Base-by-base conservation (phyloP, 2,797 vertebrate genomes). In the Rhadinocentrus ornatus region DNA sequence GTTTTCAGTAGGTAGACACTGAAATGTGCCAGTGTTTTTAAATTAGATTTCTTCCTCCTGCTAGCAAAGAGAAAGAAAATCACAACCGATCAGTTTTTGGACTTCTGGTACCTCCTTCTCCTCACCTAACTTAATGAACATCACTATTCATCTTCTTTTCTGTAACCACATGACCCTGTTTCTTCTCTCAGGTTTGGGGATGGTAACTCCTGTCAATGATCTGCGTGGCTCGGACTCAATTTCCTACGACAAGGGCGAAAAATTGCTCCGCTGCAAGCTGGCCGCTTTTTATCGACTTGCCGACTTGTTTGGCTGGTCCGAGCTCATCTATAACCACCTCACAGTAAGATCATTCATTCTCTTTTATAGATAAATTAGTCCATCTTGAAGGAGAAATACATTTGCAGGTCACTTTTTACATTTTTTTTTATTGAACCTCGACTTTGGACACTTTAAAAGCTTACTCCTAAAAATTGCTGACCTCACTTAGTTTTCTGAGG, bases 251-350 rank as follows among this genome's bases (percentile, higher is more conserved):
- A 99, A 99, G 84, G 98, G 96, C 18, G 98, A 99, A 93, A 99
- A 99, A 78, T 85, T 97, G 46, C 85, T 98, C 50, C 95, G 98
- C 62, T 99, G 97, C 91, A 99, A 98, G 83, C 85, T 99, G 73
- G 97, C 98, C 0, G 98, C 97, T 0, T 97, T 99, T 81, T 97
- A 99, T 81, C 95, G 98, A 20, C 94, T 99, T 54, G 95, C 96
- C 0, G 98, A 99, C 84, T 93, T 99, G 80, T 97, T 99, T 34
- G 95, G 97, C 75, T 99, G 98, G 98, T 98, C 97, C 39, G 96
- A 99, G 91, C 97, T 99, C 57, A 99, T 99, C 93, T 99, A 99
- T 93, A 99, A 99, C 93, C 98, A 99, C 77, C 95, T 99, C 91
- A 98, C 97, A 53, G 98, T 99, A 93, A 95, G 96, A 78, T 11